Base-by-base conservation (phyloP, 1,140 invertebrate species). In the Adelges cooleyi region DNA sequence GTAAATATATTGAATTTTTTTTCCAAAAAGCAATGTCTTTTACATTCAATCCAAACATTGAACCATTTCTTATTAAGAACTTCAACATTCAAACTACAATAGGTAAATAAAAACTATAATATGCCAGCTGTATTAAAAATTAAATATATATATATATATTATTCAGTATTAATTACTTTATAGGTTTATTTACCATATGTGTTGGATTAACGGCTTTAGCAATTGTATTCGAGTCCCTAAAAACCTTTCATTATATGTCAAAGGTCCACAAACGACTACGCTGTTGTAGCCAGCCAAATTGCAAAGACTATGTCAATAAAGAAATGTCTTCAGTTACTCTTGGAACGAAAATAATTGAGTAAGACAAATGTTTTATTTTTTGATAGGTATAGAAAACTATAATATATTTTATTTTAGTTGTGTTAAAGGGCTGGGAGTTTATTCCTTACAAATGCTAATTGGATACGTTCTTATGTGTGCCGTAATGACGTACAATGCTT, bases 391-490 rank as follows among this genome's bases (percentile, higher is more conserved):
- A 51, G 17, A n/a, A 33, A 3, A n/a, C 0, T 62, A 8, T 29
- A 33, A 33, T 33, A 11, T 33, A 6, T 11, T 48, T 3, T 11
- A 29, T 9, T 62, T 6, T 46, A 62, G 56, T 15, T 62, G 56
- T 29, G 9, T 62, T 15, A 62, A 17, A 9, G n/a, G 40, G 10
- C 11, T 62, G 11, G 27, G 25, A 29, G 40, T 62, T 62, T 62
- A 62, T 25, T 20, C 23, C 40, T 46, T 62, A 46, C 56, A 62
- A 62, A 48, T 62, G 42, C 46, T 62, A 2, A 20, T 62, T 2
- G 56, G 56, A 22, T 62, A 62, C 22, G n/a, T 62, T 48, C 46
- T 62, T 15, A 62, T 62, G 56, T 62, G 56, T 18, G 56, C 56
- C 5, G 27, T 62, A 33, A 62, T 62, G 56, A 62, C 56, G 9